A percentile compares a stretch with the other conserved stretches of the same genome.
These are phyloP conservation scores for Archips crataeganus DNA, from an alignment of 2,888 invertebrate species.

Conservation along the genomic window DNA sequence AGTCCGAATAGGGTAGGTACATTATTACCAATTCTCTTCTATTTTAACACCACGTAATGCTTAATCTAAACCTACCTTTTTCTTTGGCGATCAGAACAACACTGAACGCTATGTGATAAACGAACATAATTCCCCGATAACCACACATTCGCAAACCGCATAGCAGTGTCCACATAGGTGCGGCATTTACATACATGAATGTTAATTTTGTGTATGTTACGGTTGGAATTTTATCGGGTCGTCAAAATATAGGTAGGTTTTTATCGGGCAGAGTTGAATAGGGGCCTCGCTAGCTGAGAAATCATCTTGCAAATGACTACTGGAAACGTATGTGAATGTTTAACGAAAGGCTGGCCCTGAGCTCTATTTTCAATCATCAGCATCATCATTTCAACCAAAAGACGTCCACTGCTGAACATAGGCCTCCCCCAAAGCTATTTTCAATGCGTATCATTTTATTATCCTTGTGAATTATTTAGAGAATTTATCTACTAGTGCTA, in stretches of 20 bases:
- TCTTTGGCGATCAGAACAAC: constrained; percentile 27
- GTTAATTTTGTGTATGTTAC: neutral
- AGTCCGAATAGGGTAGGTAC: no score
- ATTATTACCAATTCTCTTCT: neutral
- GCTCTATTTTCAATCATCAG: no score
- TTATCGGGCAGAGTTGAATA: neutral
- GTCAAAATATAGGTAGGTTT: neutral
- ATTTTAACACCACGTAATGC: neutral
- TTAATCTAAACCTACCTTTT: constrained; percentile 20
- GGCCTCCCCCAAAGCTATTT: no score
- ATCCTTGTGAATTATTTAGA: no score
- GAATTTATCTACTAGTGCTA: no score
- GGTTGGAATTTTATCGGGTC: neutral
- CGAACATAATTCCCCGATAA: constrained; percentile 25
- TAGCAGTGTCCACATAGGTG: constrained; percentile 1
- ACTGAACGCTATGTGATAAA: constrained; percentile 24
- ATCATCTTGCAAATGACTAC: neutral
- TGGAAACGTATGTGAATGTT: no score
- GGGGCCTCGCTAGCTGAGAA: neutral
- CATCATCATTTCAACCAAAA: no score
- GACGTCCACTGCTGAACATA: no score
- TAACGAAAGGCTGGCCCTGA: no score
- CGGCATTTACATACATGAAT: constrained; percentile 17
- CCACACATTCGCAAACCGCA: constrained; percentile 25
- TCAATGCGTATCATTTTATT: no score